These are phyloP conservation scores for Carlito syrichta DNA, from an alignment of 2,113 vertebrate genomes.

Conservation along the genomic window DNA sequence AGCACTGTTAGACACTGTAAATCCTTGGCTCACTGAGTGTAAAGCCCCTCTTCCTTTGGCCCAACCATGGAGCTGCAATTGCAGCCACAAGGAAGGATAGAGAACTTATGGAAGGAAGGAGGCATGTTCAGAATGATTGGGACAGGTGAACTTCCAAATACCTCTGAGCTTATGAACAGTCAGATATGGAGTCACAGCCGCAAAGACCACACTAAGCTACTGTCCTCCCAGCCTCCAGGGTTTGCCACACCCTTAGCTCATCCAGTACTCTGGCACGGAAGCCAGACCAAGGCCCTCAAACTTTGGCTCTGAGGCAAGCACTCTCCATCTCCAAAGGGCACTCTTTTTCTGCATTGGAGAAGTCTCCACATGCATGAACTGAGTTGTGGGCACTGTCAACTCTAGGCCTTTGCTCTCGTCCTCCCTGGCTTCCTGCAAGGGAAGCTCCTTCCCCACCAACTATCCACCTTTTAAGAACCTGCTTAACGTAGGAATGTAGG, in stretches of 20 bases:
- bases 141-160: not conserved
- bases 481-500: not conserved
- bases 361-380: not conserved
- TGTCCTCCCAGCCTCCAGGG: too few species aligned
- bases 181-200: too few species aligned
- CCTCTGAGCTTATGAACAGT: not conserved
- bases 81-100: fast-evolving
- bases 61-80: not conserved
- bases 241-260: not conserved
- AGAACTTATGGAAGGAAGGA: fast-evolving
- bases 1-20: not conserved
- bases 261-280: not conserved
- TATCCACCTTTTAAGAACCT: not conserved
- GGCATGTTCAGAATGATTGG: not conserved
- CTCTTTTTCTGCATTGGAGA: not conserved
- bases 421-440: not conserved
- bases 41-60: not conserved
- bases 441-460: not conserved
- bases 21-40: fast-evolving
- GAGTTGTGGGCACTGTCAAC: too few species aligned
- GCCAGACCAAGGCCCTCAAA: not conserved
- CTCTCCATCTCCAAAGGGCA: not conserved
- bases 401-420: not conserved
- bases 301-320: not conserved
- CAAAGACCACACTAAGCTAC: not conserved